Evolutionary conservation across 2,113 vertebrate species (phyloP), one percentile per base, ranked within the genome.

Genomic region (Perognathus longimembris): DNA sequence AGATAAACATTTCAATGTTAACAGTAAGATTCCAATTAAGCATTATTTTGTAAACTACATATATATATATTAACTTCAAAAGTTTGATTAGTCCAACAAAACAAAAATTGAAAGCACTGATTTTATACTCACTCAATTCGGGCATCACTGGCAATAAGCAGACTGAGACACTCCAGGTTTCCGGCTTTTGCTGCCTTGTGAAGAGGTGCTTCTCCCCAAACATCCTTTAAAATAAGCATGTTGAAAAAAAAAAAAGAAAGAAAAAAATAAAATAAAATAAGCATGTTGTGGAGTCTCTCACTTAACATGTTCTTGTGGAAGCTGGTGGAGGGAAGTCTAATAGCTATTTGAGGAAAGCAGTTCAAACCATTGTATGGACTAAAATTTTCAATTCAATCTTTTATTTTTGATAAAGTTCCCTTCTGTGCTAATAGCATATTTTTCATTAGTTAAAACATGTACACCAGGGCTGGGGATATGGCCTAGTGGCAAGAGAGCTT

Each of bases 161-260:
- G 95, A 75, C 98, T 97, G 4, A 98, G 97, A 84, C 98, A 98
- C 93, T 98, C 98, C 97, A 98, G 77, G 94, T 97, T 98, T 57
- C 98, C 98, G 42, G 3, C 97, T 96, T 97, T 98, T 2, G 98
- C 98, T 74, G 98, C 98, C 96, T 98, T 98, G 87, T 98, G 98
- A 61, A 98, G 95, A 0, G 98, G 97, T 22, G 98, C 96, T 97
- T 98, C 98, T 86, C 98, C 98, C 57, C 96, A 96, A 71, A 95
- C 92, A 76, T 98, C 98, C 98, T 98, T 59, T 86, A 59, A 77
- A 20, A 90, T 14, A 95, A 96, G 71, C n/a, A n/a, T n/a, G n/a
- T n/a, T n/a, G n/a, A n/a, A n/a, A n/a, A n/a, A n/a, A n/a, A n/a
- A n/a, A n/a, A n/a, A n/a, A n/a, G n/a, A n/a, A n/a, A n/a, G n/a